A percentile compares a stretch with the other conserved stretches of the same genome.
Evolutionary conservation across 2,888 invertebrate species (phyloP).

Genomic region (Drepanosiphum platanoidis): DNA sequence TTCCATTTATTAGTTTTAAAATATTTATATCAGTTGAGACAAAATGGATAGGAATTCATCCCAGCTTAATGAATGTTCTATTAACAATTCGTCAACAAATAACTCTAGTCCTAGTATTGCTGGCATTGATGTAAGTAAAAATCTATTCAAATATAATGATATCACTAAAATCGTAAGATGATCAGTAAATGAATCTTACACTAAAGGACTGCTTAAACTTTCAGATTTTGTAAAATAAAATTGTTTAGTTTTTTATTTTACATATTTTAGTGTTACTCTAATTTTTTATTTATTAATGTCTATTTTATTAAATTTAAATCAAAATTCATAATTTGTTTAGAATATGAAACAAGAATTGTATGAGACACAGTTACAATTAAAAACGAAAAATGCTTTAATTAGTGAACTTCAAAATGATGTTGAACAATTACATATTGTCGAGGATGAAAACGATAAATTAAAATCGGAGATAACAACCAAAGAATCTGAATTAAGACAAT

Average conservation of each 20-base stretch:
- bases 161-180: background rate
- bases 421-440: slow-evolving; percentile 39
- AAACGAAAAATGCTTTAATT: slow-evolving; percentile 45
- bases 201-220: background rate
- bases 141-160: background rate
- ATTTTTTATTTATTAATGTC: too few relatives aligned
- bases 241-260: background rate
- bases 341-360: slow-evolving; percentile 51
- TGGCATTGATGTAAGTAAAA: slow-evolving; percentile 29
- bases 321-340: background rate
- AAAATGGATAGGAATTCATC: slow-evolving; percentile 35
- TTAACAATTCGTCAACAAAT: background rate
- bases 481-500: slow-evolving; percentile 50
- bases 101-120: background rate
- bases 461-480: slow-evolving; percentile 32
- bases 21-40: background rate
- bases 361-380: slow-evolving; percentile 43
- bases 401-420: slow-evolving; percentile 55
- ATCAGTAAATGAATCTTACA: too few relatives aligned
- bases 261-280: too few relatives aligned
- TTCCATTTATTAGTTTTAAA: background rate
- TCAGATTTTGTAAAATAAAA: background rate
- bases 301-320: background rate
- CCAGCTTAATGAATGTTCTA: slow-evolving; percentile 23
- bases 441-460: slow-evolving; percentile 46